Evolutionary conservation across 2,888 invertebrate species (phyloP).

Genomic region (Tachina lurida): DNA sequence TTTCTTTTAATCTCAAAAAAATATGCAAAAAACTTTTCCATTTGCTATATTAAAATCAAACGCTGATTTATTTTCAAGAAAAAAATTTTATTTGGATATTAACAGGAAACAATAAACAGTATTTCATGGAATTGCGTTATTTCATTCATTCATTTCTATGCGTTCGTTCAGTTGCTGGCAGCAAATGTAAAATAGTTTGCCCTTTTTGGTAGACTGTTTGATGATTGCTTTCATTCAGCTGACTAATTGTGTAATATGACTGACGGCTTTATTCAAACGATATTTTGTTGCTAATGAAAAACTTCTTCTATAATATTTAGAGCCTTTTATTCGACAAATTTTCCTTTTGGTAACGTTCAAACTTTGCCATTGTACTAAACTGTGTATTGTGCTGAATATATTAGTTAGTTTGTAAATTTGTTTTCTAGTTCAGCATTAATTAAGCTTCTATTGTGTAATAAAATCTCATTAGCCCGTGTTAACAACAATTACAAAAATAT

Average conservation of each 20-base stretch:
- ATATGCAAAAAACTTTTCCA: neutral
- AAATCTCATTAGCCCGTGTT: slow-evolving; percentile 31
- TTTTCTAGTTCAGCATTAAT: slow-evolving; percentile 10
- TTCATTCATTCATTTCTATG: too few relatives aligned
- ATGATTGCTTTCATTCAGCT: neutral
- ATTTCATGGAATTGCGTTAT: slow-evolving; percentile 3
- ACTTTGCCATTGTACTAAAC: neutral
- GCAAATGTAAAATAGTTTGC: neutral
- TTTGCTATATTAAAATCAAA: neutral
- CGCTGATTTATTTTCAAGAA: neutral
- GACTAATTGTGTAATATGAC: neutral
- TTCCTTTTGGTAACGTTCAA: neutral
- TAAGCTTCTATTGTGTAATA: slow-evolving; percentile 22
- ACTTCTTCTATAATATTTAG: neutral
- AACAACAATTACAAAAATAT: slow-evolving; percentile 27
- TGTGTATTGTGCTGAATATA: neutral
- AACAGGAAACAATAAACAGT: neutral
- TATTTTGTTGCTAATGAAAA: neutral
- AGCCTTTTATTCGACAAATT: neutral
- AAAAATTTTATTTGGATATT: neutral
- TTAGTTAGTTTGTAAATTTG: neutral
- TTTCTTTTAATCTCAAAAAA: neutral
- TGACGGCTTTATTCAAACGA: neutral
- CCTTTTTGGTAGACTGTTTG: neutral
- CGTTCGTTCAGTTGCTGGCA: neutral